Base-by-base conservation (phyloP, 1,140 invertebrate species). In the Chymomyza costata region DNA sequence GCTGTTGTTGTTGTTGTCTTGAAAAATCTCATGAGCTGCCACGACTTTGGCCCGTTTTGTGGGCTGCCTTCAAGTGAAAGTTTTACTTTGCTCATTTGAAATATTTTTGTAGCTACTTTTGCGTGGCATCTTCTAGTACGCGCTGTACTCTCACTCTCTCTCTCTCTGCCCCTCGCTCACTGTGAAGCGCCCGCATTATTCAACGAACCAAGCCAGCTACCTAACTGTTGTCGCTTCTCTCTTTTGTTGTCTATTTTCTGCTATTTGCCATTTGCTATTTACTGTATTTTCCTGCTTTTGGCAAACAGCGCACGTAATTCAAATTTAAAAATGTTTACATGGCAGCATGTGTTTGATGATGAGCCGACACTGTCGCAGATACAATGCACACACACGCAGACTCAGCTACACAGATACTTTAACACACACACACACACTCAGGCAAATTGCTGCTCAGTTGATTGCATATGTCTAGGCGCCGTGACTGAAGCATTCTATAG, bases 291-390 rank as follows among this genome's bases (percentile, higher is more conserved):
- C 25, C 25, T 28, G 5, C n/a, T 5, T 28, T 76, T 76, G 31
- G 60, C 46, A 74, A 53, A 38, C 66, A 43, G 25, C 47, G 65
- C 70, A 74, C 70, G 65, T 76, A 74, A 74, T 74, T 78, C 70
- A 65, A 74, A 74, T 74, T 76, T 76, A 69, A 76, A 64, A 74
- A 74, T 69, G 66, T 70, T 74, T 74, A 74, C 69, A 76, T 69
- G 69, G 60, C 55, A 70, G 55, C 67, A 71, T 62, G 47, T 65
- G 47, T 54, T 41, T 51, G 37, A 71, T 71, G 63, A 53, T 49
- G n/a, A n/a, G n/a, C n/a, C n/a, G n/a, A 34, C 44, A 40, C 30
- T 57, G 48, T 63, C 55, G 47, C 38, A n/a, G n/a, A n/a, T n/a
- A n/a, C 10, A 10, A 45, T 32, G 15, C 10, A 46, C 30, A 34